Evolutionary conservation across 2,797 vertebrate species (phyloP).

Genomic region (Gymnodraco acuticeps): DNA sequence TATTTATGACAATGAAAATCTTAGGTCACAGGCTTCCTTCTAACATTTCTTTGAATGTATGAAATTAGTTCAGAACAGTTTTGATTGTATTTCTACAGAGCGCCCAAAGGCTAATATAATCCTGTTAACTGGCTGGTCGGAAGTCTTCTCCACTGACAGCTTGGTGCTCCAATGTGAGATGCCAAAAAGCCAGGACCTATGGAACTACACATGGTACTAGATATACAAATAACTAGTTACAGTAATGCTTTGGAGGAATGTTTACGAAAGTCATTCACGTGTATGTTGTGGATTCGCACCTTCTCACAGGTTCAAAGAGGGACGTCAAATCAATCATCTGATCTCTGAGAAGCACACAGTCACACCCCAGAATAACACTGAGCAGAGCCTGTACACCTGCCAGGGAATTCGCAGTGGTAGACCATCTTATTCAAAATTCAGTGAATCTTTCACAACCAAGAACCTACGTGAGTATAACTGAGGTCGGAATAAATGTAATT

Average conservation of each 20-base stretch:
- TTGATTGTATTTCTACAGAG: conserved; percentile 51
- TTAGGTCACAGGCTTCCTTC: not conserved
- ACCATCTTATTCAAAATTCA: conserved; percentile 66
- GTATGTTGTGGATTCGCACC: not conserved
- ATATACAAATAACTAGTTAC: not conserved
- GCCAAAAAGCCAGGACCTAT: conserved; percentile 15
- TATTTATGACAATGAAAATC: no score
- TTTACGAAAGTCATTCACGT: not conserved
- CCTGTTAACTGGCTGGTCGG: conserved; percentile 78
- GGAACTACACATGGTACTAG: conserved; percentile 83
- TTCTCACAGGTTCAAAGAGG: conserved; percentile 67
- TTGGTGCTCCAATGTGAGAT: conserved; percentile 78
- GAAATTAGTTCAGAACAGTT: not conserved
- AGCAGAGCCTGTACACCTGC: conserved; percentile 78
- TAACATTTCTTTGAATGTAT: not conserved
- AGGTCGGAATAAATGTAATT: not conserved
- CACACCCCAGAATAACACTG: conserved; percentile 64
- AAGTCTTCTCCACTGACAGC: conserved; percentile 78
- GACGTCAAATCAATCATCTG: rapidly evolving
- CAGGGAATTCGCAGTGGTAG: conserved; percentile 46
- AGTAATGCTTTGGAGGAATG: not conserved
- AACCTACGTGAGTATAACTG: conserved; percentile 78
- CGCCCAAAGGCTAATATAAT: conserved; percentile 65
- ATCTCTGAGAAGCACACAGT: conserved; percentile 34
- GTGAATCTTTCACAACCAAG: conserved; percentile 69